Evolutionary conservation across 2,888 invertebrate species (phyloP).

Genomic region (Brachylomia viminalis): DNA sequence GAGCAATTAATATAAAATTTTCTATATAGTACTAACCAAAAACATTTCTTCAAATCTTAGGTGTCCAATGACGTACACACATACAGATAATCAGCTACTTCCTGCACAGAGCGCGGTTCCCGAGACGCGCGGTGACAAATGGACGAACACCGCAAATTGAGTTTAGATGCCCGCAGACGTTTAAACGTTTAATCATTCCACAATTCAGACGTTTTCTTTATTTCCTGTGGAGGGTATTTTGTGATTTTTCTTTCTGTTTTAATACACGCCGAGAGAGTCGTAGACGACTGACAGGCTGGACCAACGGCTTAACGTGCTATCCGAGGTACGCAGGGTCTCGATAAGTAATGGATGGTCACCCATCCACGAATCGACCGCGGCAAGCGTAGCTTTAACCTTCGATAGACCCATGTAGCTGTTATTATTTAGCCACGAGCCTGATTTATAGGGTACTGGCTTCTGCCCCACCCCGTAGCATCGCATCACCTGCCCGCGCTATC

Average conservation of each 20-base stretch:
- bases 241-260: constrained; percentile 50
- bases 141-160: constrained; percentile 78
- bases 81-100: constrained; percentile 68
- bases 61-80: constrained; percentile 55
- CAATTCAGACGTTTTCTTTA: constrained; percentile 67
- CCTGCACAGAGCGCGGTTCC: constrained; percentile 62
- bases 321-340: no score
- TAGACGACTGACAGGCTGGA: no score
- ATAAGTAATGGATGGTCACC: no score
- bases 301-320: no score
- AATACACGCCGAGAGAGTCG: neutral
- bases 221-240: constrained; percentile 36
- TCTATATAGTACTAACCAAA: neutral
- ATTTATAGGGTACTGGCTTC: no score
- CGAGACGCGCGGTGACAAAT: constrained; percentile 78
- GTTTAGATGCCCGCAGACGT: constrained; percentile 74
- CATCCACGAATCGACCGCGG: no score
- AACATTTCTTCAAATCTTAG: neutral
- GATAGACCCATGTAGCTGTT: no score
- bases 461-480: no score
- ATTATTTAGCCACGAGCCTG: no score
- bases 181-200: constrained; percentile 75
- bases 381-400: no score
- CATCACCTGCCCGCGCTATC: no score
- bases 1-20: no score